Conservation (phyloP, 2,888 invertebrate species). For the Atethmia centrago region DNA sequence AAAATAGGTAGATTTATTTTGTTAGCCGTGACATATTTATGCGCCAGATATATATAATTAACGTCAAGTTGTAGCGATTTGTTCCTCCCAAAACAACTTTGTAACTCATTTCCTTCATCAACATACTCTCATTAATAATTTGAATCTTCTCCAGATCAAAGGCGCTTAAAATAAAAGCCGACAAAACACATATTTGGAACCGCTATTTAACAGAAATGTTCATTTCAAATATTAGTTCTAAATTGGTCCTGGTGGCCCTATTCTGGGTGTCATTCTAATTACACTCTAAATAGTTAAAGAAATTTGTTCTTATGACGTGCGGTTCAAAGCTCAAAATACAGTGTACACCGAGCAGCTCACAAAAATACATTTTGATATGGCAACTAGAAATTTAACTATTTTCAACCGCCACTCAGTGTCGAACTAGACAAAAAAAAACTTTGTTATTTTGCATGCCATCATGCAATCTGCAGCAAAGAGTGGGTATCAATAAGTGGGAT, state of each 20-base stretch:
- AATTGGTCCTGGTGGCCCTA: slow-evolving; percentile 31
- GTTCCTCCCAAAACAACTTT: slow-evolving; percentile 15
- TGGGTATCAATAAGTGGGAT: background rate
- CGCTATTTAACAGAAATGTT: slow-evolving; percentile 45
- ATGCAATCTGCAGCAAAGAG: background rate
- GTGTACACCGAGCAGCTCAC: background rate
- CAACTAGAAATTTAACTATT: background rate
- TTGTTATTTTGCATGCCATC: background rate
- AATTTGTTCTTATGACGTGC: background rate
- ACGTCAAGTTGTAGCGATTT: slow-evolving; percentile 33
- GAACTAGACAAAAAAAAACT: background rate
- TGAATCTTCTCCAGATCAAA: slow-evolving; percentile 51
- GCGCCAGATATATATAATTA: background rate
- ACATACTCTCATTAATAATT: slow-evolving; percentile 35
- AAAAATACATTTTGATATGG: slow-evolving; percentile 11
- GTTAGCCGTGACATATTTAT: slow-evolving; percentile 34
- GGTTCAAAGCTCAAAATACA: background rate
- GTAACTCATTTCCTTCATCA: slow-evolving; percentile 53
- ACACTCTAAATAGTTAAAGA: background rate
- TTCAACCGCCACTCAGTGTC: background rate
- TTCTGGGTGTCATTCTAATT: slow-evolving; percentile 32
- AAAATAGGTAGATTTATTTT: background rate
- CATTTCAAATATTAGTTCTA: slow-evolving; percentile 49
- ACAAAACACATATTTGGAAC: slow-evolving; percentile 46
- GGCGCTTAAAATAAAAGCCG: slow-evolving; percentile 37